Evolutionary conservation across 2,113 vertebrate genomes (phyloP), one percentile per base, ranked within the genome.

Genomic region (Hippolais icterina): DNA sequence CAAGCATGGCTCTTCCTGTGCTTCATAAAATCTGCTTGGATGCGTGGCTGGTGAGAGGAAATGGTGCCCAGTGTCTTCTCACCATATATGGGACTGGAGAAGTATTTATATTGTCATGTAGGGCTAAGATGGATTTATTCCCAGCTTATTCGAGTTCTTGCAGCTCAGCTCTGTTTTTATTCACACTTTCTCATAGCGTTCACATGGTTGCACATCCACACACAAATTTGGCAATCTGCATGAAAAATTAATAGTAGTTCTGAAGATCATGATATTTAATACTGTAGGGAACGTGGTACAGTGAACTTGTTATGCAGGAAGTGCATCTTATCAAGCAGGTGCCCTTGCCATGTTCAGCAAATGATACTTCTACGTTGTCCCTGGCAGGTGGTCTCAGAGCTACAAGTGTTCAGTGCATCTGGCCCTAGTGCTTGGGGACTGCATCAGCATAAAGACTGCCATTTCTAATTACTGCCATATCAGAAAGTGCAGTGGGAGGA

Each of bases 361-460:
- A 95, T 87, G 92, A 90, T 53, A 65, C 61, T 81, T 93, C 72
- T 90, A 59, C 63, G 61, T 79, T 90, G 83, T 93, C 7, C 52
- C 89, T 81, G 78, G 95, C 97, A 97, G 95, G 97, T 92, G 96
- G 88, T 94, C 97, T 96, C 82, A 27, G 82, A 97, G 87, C 83
- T 96, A 91, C 96, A 95, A 39, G 95, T 91, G 96, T 82, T 97
- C 57, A 16, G 83, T 0, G 14, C 91, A 89, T 92, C 95, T 94
- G 85, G 49, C 70, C 5, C 65, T 29, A 31, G 65, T 59, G 89
- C 96, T 83, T 25, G 22, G 97, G 94, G 87, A 95, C 50, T 0
- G 12, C 69, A 60, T 53, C 60, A 68, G 83, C 94, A 60, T 6
- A 59, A 90, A 68, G 47, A 25, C 54, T 95, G 95, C 95, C 93